Percentiles rank a stretch among this genome's conserved stretches.
Evolutionary conservation across 2,797 vertebrate species (phyloP).

Genomic region (Bufotes viridis): DNA sequence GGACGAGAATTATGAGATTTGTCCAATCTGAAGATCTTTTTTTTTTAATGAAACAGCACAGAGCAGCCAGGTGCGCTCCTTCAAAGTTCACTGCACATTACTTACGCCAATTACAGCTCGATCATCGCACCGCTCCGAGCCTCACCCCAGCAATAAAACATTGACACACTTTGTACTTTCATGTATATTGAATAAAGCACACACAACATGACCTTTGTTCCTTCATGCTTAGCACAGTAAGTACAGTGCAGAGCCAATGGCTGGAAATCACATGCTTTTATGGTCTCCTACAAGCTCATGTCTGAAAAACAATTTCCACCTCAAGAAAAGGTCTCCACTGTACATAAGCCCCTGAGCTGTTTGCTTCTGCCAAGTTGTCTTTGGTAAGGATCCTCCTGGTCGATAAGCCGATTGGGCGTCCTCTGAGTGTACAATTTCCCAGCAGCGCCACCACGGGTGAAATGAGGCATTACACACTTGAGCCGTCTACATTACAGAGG

Average conservation of each 20-base stretch:
- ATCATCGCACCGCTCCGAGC: slow-evolving; percentile 3
- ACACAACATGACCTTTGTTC: slow-evolving; percentile 38
- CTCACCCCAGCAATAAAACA: slow-evolving; percentile 56
- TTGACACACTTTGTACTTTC: slow-evolving; percentile 53
- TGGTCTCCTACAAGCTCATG: neutral
- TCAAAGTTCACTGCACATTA: slow-evolving; percentile 18
- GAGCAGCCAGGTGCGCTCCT: neutral
- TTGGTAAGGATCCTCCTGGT: no score
- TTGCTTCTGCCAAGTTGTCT: no score
- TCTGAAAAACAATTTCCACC: neutral
- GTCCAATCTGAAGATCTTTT: neutral
- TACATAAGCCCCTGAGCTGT: neutral
- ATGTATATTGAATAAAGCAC: slow-evolving; percentile 36
- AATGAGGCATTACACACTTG: no score
- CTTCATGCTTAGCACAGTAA: slow-evolving; percentile 27
- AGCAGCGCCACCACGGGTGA: no score
- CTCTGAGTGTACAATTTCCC: no score
- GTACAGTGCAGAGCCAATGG: neutral
- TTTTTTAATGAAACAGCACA: neutral
- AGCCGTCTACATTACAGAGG: no score
- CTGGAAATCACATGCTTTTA: neutral
- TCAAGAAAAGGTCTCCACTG: neutral
- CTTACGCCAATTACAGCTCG: slow-evolving; percentile 26
- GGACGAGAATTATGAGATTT: neutral
- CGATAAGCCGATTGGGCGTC: no score